These are phyloP conservation scores for Dipodomys stephensi DNA, from an alignment of 2,113 vertebrate genomes.

Conservation along the genomic window DNA sequence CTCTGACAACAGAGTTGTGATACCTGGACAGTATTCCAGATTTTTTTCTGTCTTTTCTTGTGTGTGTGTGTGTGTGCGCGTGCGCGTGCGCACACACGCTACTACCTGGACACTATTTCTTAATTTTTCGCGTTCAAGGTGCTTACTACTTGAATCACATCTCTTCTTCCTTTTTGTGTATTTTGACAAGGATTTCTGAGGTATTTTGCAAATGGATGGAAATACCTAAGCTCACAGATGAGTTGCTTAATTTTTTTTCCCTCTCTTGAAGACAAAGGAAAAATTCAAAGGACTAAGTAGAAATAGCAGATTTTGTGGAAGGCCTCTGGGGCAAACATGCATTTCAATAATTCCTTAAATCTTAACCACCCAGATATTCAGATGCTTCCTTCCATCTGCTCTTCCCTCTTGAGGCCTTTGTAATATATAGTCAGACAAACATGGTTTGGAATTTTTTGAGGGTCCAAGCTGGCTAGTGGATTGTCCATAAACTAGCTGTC, in stretches of 20 bases:
- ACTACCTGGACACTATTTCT: no score
- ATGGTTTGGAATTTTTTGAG: not conserved
- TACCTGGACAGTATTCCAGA: not conserved
- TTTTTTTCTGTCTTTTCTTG: not conserved
- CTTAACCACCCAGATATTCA: not conserved
- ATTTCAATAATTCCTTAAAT: slow-evolving; percentile 17
- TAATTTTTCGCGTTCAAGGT: no score
- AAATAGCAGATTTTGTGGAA: not conserved
- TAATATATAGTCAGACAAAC: not conserved
- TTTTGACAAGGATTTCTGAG: not conserved
- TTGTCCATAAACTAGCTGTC: slow-evolving; percentile 42
- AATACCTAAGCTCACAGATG: not conserved
- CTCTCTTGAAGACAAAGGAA: not conserved
- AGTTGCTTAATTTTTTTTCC: not conserved
- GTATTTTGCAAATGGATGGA: not conserved
- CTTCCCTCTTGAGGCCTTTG: not conserved
- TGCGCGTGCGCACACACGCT: no score
- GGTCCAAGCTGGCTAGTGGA: slow-evolving; percentile 29
- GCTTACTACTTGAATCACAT: no score
- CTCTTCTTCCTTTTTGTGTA: no score
- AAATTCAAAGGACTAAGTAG: not conserved
- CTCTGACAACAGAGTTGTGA: rapidly evolving
- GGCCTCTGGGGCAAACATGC: not conserved
- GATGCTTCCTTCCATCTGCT: not conserved
- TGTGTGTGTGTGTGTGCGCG: no score